These are phyloP conservation scores for Gandaritis pyraliata DNA, from an alignment of 2,888 invertebrate genomes.

Conservation along the genomic window DNA sequence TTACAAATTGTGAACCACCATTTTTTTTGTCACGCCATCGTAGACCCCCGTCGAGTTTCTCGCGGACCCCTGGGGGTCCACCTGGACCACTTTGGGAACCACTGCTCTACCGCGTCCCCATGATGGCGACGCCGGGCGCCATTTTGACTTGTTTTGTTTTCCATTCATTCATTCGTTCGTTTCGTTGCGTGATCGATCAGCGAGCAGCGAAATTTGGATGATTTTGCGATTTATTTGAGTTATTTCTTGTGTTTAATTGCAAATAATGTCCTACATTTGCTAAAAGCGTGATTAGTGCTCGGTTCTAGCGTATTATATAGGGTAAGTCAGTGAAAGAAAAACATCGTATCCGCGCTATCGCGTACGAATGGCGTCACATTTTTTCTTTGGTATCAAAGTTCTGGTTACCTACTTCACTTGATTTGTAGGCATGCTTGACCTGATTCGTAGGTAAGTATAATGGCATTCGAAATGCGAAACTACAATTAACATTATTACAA, in stretches of 20 bases:
- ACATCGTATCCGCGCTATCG: slow-evolving; percentile 24
- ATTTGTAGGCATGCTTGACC: background rate
- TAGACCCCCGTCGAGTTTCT: no score
- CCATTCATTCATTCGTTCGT: slow-evolving; percentile 18
- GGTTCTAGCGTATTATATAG: slow-evolving; percentile 52
- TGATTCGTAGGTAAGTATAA: background rate
- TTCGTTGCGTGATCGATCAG: slow-evolving; percentile 30
- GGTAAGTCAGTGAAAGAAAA: slow-evolving; percentile 52
- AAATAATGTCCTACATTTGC: slow-evolving; percentile 46
- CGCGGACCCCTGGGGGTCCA: no score
- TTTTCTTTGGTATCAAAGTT: background rate
- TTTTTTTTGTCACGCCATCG: no score
- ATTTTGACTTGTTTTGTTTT: no score
- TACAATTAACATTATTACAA: no score
- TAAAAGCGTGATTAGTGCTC: slow-evolving; percentile 48
- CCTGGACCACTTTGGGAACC: no score
- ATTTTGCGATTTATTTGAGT: slow-evolving; percentile 48
- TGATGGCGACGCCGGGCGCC: no score
- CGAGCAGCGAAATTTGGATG: slow-evolving; percentile 41
- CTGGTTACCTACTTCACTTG: background rate
- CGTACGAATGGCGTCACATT: slow-evolving; percentile 24
- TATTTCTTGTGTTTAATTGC: slow-evolving; percentile 53
- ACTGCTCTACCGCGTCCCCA: no score
- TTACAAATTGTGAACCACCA: no score
- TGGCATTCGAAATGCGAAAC: no score